Conservation (phyloP, 1,140 invertebrate species). For the Pseudomyrmex flavicornis region DNA sequence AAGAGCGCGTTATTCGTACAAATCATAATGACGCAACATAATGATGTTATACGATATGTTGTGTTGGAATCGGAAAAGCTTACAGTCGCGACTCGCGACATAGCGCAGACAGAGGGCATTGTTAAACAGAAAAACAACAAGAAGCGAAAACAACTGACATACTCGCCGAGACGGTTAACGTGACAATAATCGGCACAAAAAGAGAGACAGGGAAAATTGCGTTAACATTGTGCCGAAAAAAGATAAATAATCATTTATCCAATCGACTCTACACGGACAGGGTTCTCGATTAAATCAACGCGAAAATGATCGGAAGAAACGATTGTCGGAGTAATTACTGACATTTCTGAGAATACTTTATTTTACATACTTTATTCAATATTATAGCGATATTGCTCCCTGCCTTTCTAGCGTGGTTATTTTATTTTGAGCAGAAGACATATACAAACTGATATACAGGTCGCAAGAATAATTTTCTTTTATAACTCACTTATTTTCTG, state of each 20-base stretch:
- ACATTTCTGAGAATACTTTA: background rate
- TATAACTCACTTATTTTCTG: background rate
- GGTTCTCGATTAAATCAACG: background rate
- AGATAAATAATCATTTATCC: background rate
- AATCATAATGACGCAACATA: no score
- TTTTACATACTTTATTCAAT: background rate
- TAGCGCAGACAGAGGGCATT: no score
- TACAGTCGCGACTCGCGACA: no score
- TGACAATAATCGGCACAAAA: no score
- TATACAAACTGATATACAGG: background rate
- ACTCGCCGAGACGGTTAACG: no score
- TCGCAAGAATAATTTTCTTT: background rate
- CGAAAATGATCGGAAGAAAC: constrained; percentile 4
- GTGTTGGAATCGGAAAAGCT: no score
- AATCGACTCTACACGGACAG: background rate
- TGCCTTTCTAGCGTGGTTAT: background rate
- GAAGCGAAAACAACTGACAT: no score
- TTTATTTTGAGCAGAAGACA: background rate
- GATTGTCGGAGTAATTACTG: background rate
- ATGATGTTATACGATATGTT: no score
- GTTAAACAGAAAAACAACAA: no score
- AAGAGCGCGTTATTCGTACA: no score
- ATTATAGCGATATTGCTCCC: background rate
- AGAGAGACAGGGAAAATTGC: no score
- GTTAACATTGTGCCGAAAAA: no score